Conservation (phyloP, 2,888 invertebrate genomes). For the Norana najaformis region DNA sequence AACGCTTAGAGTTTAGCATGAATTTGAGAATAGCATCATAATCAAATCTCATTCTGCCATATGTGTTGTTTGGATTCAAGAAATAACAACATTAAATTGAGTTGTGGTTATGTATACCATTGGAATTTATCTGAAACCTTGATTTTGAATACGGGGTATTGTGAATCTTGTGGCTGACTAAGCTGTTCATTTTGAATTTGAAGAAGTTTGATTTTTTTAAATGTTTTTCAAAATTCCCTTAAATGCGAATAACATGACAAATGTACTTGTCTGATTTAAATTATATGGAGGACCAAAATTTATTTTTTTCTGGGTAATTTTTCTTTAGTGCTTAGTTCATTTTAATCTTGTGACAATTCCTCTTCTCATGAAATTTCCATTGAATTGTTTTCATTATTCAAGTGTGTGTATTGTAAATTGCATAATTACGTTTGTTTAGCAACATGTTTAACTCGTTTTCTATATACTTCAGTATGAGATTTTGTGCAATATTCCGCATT, state of each 20-base stretch:
- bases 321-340: background rate
- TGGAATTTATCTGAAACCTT: background rate
- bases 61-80: background rate
- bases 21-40: background rate
- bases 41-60: slow-evolving; percentile 13
- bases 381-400: background rate
- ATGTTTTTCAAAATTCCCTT: too few species aligned
- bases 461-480: background rate
- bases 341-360: background rate
- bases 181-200: background rate
- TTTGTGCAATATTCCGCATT: background rate
- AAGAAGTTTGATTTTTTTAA: background rate
- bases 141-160: too few species aligned
- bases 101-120: background rate
- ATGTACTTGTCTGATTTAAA: background rate
- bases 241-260: background rate
- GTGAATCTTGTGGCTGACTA: background rate
- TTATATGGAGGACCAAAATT: background rate
- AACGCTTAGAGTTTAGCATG: background rate
- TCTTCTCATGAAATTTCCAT: background rate
- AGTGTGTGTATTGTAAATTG: background rate
- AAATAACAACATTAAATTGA: background rate
- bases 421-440: background rate
- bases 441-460: background rate
- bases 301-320: background rate